A percentile compares a stretch with the other conserved stretches of the same genome.
Conservation (phyloP, 1,140 invertebrate species). For the Ditylenchus dipsaci region DNA sequence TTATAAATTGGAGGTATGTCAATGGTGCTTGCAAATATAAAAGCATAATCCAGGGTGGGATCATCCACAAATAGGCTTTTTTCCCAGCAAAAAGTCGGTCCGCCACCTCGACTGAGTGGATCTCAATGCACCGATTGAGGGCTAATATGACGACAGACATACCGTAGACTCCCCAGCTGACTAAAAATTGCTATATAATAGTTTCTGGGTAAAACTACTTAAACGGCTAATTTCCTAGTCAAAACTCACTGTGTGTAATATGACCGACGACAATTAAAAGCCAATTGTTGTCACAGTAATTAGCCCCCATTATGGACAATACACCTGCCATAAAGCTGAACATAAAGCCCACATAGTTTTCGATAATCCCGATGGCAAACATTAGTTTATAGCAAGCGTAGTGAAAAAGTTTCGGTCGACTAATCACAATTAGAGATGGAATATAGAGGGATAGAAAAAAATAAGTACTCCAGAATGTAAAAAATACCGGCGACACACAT, state of each 20-base stretch:
- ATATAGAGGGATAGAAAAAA: background rate
- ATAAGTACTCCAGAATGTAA: background rate
- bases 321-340: background rate
- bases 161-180: too few relatives aligned
- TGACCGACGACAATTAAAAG: background rate
- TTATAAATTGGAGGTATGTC: background rate
- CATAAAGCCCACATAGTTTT: background rate
- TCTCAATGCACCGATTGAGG: too few relatives aligned
- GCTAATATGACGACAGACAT: background rate
- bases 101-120: background rate
- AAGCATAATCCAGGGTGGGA: background rate
- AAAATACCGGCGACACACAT: background rate
- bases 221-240: too few relatives aligned
- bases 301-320: constrained; percentile 2
- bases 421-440: background rate
- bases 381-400: background rate
- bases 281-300: background rate
- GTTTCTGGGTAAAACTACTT: too few relatives aligned
- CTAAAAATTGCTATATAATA: too few relatives aligned
- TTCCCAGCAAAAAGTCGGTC: background rate
- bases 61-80: background rate
- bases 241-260: background rate
- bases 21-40: background rate
- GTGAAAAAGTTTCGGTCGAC: background rate
- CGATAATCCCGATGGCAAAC: background rate